phyloP scores from a whole-genome alignment of 2,797 vertebrate species.

The Tinamus major region DNA sequence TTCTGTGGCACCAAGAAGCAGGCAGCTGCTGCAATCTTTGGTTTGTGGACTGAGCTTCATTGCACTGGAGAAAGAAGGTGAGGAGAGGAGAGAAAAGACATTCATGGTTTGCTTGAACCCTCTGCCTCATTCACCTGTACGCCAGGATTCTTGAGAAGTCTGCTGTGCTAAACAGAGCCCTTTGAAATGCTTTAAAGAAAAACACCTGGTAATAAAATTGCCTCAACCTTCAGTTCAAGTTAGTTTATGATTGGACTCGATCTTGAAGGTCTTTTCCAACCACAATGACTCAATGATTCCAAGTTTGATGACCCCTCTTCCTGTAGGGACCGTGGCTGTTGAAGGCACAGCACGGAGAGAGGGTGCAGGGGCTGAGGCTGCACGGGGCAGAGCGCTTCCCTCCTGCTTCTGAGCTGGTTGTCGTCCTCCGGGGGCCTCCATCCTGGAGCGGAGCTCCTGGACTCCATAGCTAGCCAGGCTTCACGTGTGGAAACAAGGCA shows the following conservation, averaged over 20 bases:
- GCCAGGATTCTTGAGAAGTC: not conserved
- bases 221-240: not conserved
- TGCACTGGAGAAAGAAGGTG: not conserved
- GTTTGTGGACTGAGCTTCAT: not conserved
- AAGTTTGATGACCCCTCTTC: not conserved
- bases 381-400: not conserved
- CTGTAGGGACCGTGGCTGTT: not conserved
- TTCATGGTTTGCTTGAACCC: not conserved
- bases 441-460: conserved; percentile 18
- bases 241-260: too few relatives aligned
- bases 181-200: not conserved
- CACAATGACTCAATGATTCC: too few relatives aligned
- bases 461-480: conserved; percentile 29
- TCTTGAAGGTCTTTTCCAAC: too few relatives aligned
- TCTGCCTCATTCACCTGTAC: not conserved
- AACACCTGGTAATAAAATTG: conserved; percentile 21
- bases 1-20: conserved; percentile 54
- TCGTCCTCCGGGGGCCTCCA: not conserved
- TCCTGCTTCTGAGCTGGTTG: conserved; percentile 48
- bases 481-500: conserved; percentile 49
- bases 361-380: conserved; percentile 3
- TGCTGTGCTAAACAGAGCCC: not conserved
- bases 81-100: not conserved
- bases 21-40: not conserved
- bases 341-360: conserved; percentile 15